Conservation (phyloP, 2,797 vertebrate genomes). For the Rachycentron canadum region DNA sequence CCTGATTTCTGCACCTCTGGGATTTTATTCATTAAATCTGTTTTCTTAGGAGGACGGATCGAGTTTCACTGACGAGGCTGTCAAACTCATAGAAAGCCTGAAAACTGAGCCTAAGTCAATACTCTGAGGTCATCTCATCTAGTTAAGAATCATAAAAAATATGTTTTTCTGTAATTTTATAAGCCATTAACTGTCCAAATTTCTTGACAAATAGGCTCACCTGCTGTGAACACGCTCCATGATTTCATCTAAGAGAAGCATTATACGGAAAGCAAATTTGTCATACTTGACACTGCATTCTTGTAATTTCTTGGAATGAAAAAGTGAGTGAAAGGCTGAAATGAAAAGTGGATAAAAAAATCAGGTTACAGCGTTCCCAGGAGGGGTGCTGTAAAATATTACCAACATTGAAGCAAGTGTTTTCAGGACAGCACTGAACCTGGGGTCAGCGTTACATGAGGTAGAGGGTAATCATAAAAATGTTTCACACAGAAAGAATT, state of each 20-base stretch:
- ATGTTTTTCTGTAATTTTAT: conserved; percentile 57
- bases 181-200: conserved; percentile 48
- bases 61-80: conserved; percentile 51
- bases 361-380: conserved; percentile 12
- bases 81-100: conserved; percentile 31
- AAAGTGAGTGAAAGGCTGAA: conserved; percentile 23
- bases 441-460: conserved; percentile 55
- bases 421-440: conserved; percentile 55
- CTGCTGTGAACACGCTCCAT: conserved; percentile 28
- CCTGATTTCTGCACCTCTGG: conserved; percentile 37
- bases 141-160: conserved; percentile 37
- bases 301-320: conserved; percentile 43
- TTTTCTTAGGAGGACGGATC: conserved; percentile 46
- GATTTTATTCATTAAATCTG: conserved; percentile 56
- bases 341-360: conserved; percentile 23
- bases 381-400: conserved; percentile 53
- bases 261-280: conserved; percentile 24
- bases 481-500: conserved; percentile 62
- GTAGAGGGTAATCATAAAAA: conserved; percentile 66
- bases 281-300: conserved; percentile 47
- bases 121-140: conserved; percentile 66
- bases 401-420: conserved; percentile 43
- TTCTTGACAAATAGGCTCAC: conserved; percentile 29
- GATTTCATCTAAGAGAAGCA: conserved; percentile 52
- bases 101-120: conserved; percentile 71